Conservation (phyloP, 2,797 vertebrate genomes). For the Galago senegalensis region DNA sequence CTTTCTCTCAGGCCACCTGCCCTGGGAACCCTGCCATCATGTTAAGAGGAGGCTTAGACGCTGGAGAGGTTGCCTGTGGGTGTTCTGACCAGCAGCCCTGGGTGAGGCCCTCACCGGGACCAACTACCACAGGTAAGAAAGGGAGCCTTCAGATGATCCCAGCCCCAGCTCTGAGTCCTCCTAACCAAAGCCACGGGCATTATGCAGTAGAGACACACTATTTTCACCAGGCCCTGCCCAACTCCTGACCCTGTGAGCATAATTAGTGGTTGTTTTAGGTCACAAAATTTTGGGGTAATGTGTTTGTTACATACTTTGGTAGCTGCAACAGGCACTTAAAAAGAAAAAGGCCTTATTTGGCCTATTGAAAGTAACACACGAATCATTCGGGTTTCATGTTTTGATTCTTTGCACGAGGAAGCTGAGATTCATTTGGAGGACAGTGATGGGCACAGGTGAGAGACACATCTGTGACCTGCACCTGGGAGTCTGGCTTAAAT, state of each 20-base stretch:
- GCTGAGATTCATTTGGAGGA: not conserved
- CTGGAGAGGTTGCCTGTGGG: accelerated
- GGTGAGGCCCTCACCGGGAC: not conserved
- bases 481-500: not conserved
- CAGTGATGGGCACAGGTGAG: not conserved
- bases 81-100: not conserved
- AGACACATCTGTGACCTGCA: conserved; percentile 27
- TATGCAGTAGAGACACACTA: not conserved
- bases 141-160: not conserved
- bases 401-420: conserved; percentile 51
- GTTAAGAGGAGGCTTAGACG: not conserved
- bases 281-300: not conserved
- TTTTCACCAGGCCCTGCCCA: not conserved
- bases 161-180: not conserved
- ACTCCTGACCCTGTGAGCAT: not conserved
- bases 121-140: accelerated
- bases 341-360: not conserved
- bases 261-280: not conserved
- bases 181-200: not conserved
- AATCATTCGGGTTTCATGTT: conserved; percentile 46
- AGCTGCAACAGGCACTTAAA: not conserved
- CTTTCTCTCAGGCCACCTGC: accelerated
- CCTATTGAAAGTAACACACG: conserved; percentile 56
- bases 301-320: too few relatives aligned
- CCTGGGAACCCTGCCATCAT: not conserved